Evolutionary conservation across 1,140 invertebrate species (phyloP), one percentile per base, ranked within the genome.

Genomic region (Chionoecetes opilio): DNA sequence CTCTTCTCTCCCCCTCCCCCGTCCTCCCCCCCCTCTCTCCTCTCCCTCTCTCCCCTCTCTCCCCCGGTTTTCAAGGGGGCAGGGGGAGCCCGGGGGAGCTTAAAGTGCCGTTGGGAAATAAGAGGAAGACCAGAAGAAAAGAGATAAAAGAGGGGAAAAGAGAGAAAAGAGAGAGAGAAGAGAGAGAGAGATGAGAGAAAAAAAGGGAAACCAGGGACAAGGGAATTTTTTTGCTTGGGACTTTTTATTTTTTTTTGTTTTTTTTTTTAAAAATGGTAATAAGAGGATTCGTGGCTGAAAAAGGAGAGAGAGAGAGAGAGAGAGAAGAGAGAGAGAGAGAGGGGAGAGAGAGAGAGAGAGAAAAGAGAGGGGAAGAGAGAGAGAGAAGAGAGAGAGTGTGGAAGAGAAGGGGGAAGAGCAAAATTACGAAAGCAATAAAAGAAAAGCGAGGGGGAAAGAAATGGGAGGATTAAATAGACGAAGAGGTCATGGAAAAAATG

Each of bases 241-340:
- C 93, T 34, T 94, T 53, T 89, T 94, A 94, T 94, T 94, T 94
- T 90, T n/a, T 94, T 94, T 94, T 82, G 86, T 90, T 94, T 87
- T 94, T 94, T 94, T 94, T 94, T 90, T n/a, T n/a, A n/a, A n/a
- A n/a, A 90, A 94, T 94, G 93, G 93, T 90, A 94, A 94, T 94
- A 41, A 87, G 46, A 89, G 82, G 75, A 88, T 90, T 94, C 90
- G 90, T 94, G 53, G 92, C 37, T 84, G n/a, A 11, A 41, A 26
- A 17, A 32, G 31, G 21, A 41, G 34, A 84, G 35, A 34, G 29
- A 46, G 37, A 46, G 38, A 21, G 17, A 29, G 35, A n/a, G 53
- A 5, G 37, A 82, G 93, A n/a, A 41, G 35, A 34, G 1, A 26
- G 82, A 32, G 9, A 3, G 41, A 41, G 41, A 53, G 37, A 26